Evolutionary conservation across 2,113 vertebrate species (phyloP).

Genomic region (Cranoglanis bouderius): DNA sequence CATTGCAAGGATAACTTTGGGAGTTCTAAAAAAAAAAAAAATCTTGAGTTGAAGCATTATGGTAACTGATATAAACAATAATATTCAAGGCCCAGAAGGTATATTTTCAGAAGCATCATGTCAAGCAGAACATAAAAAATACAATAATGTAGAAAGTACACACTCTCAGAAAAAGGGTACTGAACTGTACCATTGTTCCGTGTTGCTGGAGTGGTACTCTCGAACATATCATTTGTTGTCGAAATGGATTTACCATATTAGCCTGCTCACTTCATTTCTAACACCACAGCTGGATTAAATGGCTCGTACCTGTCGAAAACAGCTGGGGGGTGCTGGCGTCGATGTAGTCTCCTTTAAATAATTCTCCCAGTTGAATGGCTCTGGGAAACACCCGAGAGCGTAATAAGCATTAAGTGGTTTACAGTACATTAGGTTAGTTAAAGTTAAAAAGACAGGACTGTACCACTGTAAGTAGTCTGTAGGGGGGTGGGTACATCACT

Average conservation of each 20-base stretch:
- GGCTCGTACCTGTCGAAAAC: constrained; percentile 87
- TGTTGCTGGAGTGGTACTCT: no score
- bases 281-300: not conserved
- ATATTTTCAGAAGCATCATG: not conserved
- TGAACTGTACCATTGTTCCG: no score
- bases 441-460: not conserved
- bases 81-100: not conserved
- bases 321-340: constrained; percentile 81
- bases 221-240: not conserved
- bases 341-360: constrained; percentile 91
- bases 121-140: no score
- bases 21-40: no score
- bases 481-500: constrained; percentile 62
- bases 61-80: not conserved
- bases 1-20: no score
- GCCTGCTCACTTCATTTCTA: not conserved
- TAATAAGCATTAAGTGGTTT: not conserved
- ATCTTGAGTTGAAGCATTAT: not conserved
- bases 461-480: constrained; percentile 75
- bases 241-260: not conserved
- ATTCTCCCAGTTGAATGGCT: constrained; percentile 87
- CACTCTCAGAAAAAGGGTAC: no score
- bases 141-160: no score
- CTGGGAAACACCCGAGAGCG: constrained; percentile 65
- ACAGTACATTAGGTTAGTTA: not conserved